Percentiles rank a stretch among this genome's conserved stretches.
phyloP scores from a whole-genome alignment of 2,797 vertebrate species.

The Morus bassanus region DNA sequence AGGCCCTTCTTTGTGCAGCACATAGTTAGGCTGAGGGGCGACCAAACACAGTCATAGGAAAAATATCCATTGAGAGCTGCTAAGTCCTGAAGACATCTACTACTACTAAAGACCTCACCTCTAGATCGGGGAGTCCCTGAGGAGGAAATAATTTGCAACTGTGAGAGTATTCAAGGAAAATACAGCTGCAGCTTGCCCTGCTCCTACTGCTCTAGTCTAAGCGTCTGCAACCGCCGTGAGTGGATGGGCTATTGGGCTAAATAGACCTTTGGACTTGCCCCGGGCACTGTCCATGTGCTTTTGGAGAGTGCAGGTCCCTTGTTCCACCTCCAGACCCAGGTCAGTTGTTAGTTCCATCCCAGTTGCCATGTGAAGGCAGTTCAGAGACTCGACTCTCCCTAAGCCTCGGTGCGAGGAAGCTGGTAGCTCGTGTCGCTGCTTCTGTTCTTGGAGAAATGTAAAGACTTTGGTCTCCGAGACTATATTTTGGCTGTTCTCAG shows the following conservation, averaged over 20 bases:
- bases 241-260: not conserved
- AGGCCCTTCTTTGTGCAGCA: accelerated
- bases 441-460: not conserved
- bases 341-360: not conserved
- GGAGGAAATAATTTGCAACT: not conserved
- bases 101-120: not conserved
- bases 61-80: not conserved
- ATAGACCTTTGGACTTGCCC: not conserved
- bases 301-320: not conserved
- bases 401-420: accelerated
- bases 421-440: not conserved
- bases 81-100: not conserved
- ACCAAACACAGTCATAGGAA: not conserved
- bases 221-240: not conserved
- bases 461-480: not conserved
- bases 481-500: not conserved
- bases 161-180: not conserved
- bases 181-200: not conserved
- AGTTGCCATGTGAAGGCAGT: not conserved
- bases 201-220: not conserved
- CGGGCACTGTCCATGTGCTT: not conserved
- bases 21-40: not conserved
- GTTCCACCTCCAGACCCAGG: not conserved
- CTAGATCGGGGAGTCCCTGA: not conserved
- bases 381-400: not conserved